A percentile compares a stretch with the other conserved stretches of the same genome.
phyloP scores from a whole-genome alignment of 2,888 invertebrate species.

The Mythimna ferrago region DNA sequence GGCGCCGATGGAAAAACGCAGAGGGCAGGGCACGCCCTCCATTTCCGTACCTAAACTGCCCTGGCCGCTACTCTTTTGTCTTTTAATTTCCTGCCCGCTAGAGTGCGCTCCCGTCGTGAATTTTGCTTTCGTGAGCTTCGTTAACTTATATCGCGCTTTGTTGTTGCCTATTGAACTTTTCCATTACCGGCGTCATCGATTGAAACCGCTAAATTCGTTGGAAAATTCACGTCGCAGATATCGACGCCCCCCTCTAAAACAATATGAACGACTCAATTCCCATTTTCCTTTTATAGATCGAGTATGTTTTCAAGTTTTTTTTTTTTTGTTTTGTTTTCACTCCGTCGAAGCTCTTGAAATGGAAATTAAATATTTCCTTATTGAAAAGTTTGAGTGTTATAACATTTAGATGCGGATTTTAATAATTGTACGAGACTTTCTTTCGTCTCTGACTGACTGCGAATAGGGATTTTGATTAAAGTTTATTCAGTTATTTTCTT shows the following conservation, averaged over 20 bases:
- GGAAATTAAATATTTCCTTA: constrained; percentile 86
- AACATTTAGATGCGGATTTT: constrained; percentile 78
- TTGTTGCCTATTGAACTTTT: constrained; percentile 90
- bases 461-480: constrained; percentile 58
- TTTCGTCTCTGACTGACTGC: constrained; percentile 62
- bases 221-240: constrained; percentile 82
- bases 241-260: constrained; percentile 69
- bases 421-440: constrained; percentile 81
- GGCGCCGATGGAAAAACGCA: constrained; percentile 77
- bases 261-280: constrained; percentile 79
- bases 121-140: constrained; percentile 89
- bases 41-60: constrained; percentile 88
- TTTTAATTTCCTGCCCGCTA: constrained; percentile 89
- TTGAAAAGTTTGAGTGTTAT: constrained; percentile 83
- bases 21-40: constrained; percentile 80
- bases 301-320: constrained; percentile 80
- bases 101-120: constrained; percentile 85
- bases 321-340: constrained; percentile 78
- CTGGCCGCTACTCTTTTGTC: constrained; percentile 88
- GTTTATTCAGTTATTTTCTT: constrained; percentile 55
- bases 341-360: constrained; percentile 75
- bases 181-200: constrained; percentile 88
- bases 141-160: constrained; percentile 89
- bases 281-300: constrained; percentile 81
- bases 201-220: constrained; percentile 87